A percentile compares a stretch with the other conserved stretches of the same genome.
Evolutionary conservation across 2,113 vertebrate species (phyloP).

Genomic region (Platichthys flesus): DNA sequence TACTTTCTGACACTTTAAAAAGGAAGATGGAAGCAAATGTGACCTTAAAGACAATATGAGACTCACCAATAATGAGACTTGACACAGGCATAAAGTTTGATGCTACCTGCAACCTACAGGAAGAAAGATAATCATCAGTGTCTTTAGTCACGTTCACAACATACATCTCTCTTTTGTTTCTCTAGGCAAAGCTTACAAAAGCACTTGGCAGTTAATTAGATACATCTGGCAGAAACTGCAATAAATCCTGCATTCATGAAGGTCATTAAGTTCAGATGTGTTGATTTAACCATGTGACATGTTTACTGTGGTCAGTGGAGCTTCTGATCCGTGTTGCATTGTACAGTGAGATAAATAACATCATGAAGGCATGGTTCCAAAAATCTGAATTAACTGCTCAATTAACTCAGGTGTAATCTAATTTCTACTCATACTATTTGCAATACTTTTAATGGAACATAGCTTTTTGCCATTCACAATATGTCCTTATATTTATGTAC

Average conservation of each 20-base stretch:
- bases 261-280: not conserved
- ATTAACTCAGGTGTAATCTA: too few species aligned
- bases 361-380: too few species aligned
- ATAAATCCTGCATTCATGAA: not conserved
- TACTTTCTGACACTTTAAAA: not conserved
- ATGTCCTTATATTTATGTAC: too few species aligned
- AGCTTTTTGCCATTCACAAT: too few species aligned
- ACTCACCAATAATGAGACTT: constrained; percentile 94
- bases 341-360: not conserved
- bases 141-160: too few species aligned
- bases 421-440: too few species aligned
- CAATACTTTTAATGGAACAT: too few species aligned
- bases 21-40: too few species aligned
- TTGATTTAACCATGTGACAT: too few species aligned
- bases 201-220: not conserved
- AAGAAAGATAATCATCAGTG: not conserved
- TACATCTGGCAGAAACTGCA: not conserved
- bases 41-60: not conserved
- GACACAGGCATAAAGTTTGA: constrained; percentile 98
- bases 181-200: not conserved
- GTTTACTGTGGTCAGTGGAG: not conserved
- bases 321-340: not conserved
- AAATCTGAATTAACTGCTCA: too few species aligned
- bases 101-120: constrained; percentile 92
- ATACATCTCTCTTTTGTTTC: not conserved